Evolutionary conservation across 2,888 invertebrate genomes (phyloP), one percentile per base, ranked within the genome.

Genomic region (Tuta absoluta): DNA sequence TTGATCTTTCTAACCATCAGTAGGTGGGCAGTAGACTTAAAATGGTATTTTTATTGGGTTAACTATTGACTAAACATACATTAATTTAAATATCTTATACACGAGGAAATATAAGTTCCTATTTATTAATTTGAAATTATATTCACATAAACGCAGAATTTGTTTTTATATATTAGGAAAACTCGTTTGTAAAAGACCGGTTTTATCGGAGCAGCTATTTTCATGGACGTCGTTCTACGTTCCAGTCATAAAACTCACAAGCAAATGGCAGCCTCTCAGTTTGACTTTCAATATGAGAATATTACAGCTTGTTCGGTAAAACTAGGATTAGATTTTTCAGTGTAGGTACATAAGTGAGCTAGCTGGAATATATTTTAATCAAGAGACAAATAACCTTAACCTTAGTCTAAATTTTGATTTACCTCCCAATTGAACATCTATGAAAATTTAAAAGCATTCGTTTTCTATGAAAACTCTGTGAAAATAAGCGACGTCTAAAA

Each of bases 211-310:
- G 19, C 17, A 28, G 14, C 61, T 5, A 49, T 49, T 33, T 61
- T 49, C 61, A 33, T 28, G n/a, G 61, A 61, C 48, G 33, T 24
- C 41, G 61, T 49, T 48, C 28, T 33, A 28, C 61, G 61, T 49
- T 28, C 61, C 17, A 14, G 33, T 49, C 61, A 28, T 61, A 61
- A 61, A 61, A 48, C 28, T 45, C 23, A 53, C 28, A 45, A 48
- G 61, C 61, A 19, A 48, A 61, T 28, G 28, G 48, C 61, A 61
- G 61, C 45, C 49, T 33, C 23, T n/a, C 45, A 33, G 19, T 49
- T 49, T 61, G 61, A 61, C 61, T 61, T 61, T 61, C 60, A 60
- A 60, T 60, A 60, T 45, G 19, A 58, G 60, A 24, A 45, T 60
- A 38, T 45, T 24, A 60, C 49, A n/a, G n/a, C 28, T 56, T 56